Base-by-base conservation (phyloP, 2,113 vertebrate genomes). In the Oryzias javanicus region DNA sequence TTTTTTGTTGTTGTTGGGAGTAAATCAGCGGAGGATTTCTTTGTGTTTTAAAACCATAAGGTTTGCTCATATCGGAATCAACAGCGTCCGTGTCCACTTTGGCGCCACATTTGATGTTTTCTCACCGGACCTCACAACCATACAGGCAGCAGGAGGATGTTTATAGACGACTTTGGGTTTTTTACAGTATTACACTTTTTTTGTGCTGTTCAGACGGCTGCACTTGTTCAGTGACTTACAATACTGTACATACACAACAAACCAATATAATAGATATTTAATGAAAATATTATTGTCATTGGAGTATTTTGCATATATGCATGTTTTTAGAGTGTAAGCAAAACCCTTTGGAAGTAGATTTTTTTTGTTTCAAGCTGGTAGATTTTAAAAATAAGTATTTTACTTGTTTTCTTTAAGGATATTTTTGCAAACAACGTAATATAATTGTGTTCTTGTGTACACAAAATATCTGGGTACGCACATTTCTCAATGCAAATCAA, bases 221-320 rank as follows among this genome's bases (percentile, higher is more conserved):
- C 69, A 18, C 35, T 60, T 74, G 76, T 81, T 82, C 82, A 69
- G 51, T 79, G 75, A 84, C 79, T 74, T 69, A 68, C 74, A 73
- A 44, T 64, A 62, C 40, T 86, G 79, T 87, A 88, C 74, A 86
- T 86, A 87, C 79, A 79, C 64, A 78, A 75, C 64, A 66, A 70
- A 70, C 24, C 51, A 45, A 79, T 80, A 82, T 84, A 77, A 91
- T 91, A 88, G 83, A 66, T 81, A 64, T 87, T 86, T 79, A 68
- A 73, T 79, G 76, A 67, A 67, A 68, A 68, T 81, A 73, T 67
- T 82, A 83, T 86, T 83, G 73, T 64, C 69, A 67, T 78, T 48
- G 48, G 80, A 76, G 84, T 89, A 76, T 84, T 83, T 90, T 84
- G 73, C 82, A 81, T 91, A 84, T 89, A 90, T 91, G 91, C 90